Evolutionary conservation across 1,140 invertebrate species (phyloP), one percentile per base, ranked within the genome.

Genomic region (Nylanderia fulva): DNA sequence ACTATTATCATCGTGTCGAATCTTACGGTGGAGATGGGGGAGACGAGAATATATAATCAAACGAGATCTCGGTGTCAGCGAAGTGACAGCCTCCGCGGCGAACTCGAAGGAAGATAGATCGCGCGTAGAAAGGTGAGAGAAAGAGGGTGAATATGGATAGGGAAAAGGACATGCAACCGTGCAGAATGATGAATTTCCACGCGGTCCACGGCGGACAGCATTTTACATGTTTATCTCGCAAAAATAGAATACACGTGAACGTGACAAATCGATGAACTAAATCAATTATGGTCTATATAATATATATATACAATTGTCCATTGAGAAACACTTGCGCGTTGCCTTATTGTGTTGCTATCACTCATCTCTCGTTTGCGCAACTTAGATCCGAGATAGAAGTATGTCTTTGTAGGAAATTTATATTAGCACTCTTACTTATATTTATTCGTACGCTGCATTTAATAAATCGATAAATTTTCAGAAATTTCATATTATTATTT

Each of bases 31-130:
- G n/a, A n/a, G n/a, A n/a, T n/a, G 39, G 45, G 7, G 54, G 21
- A n/a, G 52, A 11, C 39, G 21, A n/a, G 52, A n/a, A 82, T n/a
- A 60, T 36, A 56, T 58, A 82, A 82, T 82, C 77, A 66, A 71
- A 42, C 76, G 61, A 54, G 77, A 82, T 82, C 77, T 58, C 36
- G 27, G 36, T 71, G 52, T 82, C 52, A 33, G 8, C 77, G 64
- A 13, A 58, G 36, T 80, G 77, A 82, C 77, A 61, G 77, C 66
- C 24, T 36, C 27, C 56, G 52, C 71, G 69, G 84, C 84, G 85
- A 58, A 80, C 69, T 58, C 84, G 72, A 58, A 82, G 72, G 52
- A 88, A 88, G 86, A 86, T 79, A 88, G 52, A 89, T 89, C 79
- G 87, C 66, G 56, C 56, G 27, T n/a, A 63, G 54, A 11, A 56